Evolutionary conservation across 2,797 vertebrate genomes (phyloP), one percentile per base, ranked within the genome.

Genomic region (Zenarchopterus dispar): DNA sequence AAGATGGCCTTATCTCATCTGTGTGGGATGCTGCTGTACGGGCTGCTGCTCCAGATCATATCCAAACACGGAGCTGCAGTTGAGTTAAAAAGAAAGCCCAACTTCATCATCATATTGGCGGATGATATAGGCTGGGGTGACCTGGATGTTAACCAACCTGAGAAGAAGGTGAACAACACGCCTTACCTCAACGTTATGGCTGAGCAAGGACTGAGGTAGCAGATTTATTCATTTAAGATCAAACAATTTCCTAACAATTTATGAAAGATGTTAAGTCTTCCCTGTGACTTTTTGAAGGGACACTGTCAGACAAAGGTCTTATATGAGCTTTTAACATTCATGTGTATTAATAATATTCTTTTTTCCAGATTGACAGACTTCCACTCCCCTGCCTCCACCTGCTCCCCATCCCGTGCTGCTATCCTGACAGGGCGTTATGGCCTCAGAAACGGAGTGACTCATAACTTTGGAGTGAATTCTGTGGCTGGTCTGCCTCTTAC

Each of bases 81-180:
- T 31, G 16, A 55, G 19, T 36, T 58, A 17, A 57, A 33, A 5
- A 55, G 26, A 1, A 75, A 28, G 74, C 96, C 96, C 13, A 98
- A 96, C 84, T 96, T 99, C 56, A 94, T 99, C 1, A 63, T 99
- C 74, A 91, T 99, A 73, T 84, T 99, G 84, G 97, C 96, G 0
- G 98, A 99, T 75, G 98, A 99, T 68, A 91, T 99, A 42, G 98
- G 98, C 31, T 99, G 97, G 97, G 97, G 94, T 2, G 98, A 99
- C 67, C 91, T 99, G 63, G 96, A 96, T n/a, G 91, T 88, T 31
- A 97, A 97, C 89, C 90, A 88, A 91, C 88, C 86, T 0, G 66
- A 80, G 9, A 2, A 17, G 48, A 90, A 79, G 62, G 74, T 85
- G 0, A 94, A 92, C 82, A 92, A 94, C 59, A 99, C 97, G 0